Base-by-base conservation (phyloP, 2,113 vertebrate species). In the Lepus timidus region DNA sequence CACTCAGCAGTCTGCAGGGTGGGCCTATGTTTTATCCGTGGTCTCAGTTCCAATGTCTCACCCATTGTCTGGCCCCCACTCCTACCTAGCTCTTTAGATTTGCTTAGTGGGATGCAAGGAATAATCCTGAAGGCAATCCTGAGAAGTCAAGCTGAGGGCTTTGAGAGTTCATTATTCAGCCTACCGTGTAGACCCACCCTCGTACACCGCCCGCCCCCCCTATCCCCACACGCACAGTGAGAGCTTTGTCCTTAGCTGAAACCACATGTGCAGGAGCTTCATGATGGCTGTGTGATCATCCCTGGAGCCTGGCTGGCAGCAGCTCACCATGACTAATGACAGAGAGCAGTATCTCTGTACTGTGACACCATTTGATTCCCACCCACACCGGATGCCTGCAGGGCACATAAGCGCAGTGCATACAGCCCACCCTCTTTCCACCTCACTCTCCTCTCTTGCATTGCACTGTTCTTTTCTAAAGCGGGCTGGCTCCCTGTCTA, bases 401-500 rank as follows among this genome's bases (percentile, higher is more conserved):
- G 76, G 70, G 95, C 93, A 70, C 44, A 70, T 7, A 4, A 85
- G 11, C 36, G 71, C n/a, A 23, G 10, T 7, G 22, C 0, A 6
- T 36, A 52, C 27, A 76, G 68, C 81, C 52, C 27, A 70, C 44
- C 27, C 51, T 65, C 27, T 85, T 58, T 71, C 52, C 0, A 0
- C 52, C 82, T 88, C 68, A 20, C 62, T 94, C 29, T 81, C 61
- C 25, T 82, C 75, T 89, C 82, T 85, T 68, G 85, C 51, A 49
- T 9, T n/a, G 44, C 12, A 52, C 39, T 73, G 52, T 39, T 79
- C 49, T 64, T 64, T 51, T 61, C 84, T 86, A 51, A 58, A 71
- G 68, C 31, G 88, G 39, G 61, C 55, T 78, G 55, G 27, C 93
- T 94, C 64, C 74, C 89, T 75, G 78, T 92, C 73, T 95, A 92